phyloP scores from a whole-genome alignment of 2,113 vertebrate species.

The Erinaceus europaeus region DNA sequence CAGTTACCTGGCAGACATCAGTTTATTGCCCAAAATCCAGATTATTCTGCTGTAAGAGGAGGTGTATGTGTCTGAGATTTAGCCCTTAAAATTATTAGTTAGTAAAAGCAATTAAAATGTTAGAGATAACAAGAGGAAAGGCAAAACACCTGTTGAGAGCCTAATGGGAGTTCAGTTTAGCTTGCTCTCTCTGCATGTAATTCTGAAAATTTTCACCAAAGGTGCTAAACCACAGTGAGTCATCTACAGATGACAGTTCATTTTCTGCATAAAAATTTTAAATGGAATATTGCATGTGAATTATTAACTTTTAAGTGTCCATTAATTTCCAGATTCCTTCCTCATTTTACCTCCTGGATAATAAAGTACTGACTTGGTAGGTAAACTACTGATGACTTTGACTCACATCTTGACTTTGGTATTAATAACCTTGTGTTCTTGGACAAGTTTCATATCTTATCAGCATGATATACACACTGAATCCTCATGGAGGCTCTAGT shows the following conservation, averaged over 20 bases:
- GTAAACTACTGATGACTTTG: not conserved
- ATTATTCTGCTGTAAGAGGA: not conserved
- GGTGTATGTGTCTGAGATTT: not conserved
- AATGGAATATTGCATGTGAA: not conserved
- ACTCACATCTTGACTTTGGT: not conserved
- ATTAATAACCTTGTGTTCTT: not conserved
- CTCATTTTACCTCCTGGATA: not conserved
- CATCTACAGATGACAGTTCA: not conserved
- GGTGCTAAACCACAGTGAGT: not conserved
- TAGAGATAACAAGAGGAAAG: not conserved
- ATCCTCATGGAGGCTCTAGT: too few species aligned
- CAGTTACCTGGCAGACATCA: not conserved
- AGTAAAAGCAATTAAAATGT: constrained; percentile 6
- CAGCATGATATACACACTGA: not conserved
- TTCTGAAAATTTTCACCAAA: not conserved
- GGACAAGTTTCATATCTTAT: not conserved
- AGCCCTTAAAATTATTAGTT: not conserved
- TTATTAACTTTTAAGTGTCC: not conserved
- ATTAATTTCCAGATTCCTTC: not conserved
- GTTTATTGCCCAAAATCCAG: not conserved
- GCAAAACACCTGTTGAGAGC: not conserved
- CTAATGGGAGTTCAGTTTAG: not conserved
- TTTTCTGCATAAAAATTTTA: not conserved
- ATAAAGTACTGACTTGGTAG: not conserved
- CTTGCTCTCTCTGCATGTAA: not conserved